Conservation (phyloP, 2,113 vertebrate species). For the Entosphenus tridentatus region DNA sequence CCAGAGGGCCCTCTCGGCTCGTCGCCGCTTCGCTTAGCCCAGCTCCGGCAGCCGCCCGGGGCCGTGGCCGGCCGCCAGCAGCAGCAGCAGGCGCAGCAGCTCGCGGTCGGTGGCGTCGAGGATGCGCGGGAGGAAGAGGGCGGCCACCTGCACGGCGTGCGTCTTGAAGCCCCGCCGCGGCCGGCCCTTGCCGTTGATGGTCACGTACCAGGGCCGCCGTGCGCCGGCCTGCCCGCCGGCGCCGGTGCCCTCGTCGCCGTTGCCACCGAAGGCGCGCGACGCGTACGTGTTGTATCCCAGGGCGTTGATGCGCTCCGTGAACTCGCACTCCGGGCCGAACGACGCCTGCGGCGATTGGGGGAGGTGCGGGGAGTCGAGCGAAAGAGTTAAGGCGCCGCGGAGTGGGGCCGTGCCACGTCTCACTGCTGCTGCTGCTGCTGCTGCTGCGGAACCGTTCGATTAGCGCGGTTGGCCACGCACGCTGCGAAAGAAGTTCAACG, state of each 20-base stretch:
- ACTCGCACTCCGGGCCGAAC: slow-evolving; percentile 71
- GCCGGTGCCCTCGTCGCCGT: slow-evolving; percentile 23
- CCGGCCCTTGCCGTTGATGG: slow-evolving; percentile 79
- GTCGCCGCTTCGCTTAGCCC: too few species aligned
- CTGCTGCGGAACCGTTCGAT: too few species aligned
- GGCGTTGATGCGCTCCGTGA: slow-evolving; percentile 79
- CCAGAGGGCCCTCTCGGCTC: too few species aligned
- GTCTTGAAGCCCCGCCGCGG: slow-evolving; percentile 74
- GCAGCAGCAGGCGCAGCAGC: slow-evolving; percentile 23
- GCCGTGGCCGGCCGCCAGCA: too few species aligned
- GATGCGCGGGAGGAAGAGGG: slow-evolving; percentile 77
- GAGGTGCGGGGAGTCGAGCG: too few species aligned
- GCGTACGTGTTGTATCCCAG: slow-evolving; percentile 85
- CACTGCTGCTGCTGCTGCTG: too few species aligned
- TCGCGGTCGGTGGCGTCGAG: slow-evolving; percentile 70
- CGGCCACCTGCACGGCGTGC: slow-evolving; percentile 73
- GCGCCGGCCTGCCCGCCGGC: slow-evolving; percentile 26
- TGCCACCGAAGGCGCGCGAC: slow-evolving; percentile 41
- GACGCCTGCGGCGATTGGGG: slow-evolving; percentile 28
- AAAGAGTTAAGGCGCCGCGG: too few species aligned
- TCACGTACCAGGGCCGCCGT: slow-evolving; percentile 77
- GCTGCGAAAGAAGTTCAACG: too few species aligned
- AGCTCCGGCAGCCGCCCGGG: too few species aligned
- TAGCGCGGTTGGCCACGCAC: too few species aligned
- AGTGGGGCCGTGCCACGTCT: too few species aligned